Evolutionary conservation across 2,797 vertebrate genomes (phyloP), one percentile per base, ranked within the genome.

Genomic region (Octomys mimax): DNA sequence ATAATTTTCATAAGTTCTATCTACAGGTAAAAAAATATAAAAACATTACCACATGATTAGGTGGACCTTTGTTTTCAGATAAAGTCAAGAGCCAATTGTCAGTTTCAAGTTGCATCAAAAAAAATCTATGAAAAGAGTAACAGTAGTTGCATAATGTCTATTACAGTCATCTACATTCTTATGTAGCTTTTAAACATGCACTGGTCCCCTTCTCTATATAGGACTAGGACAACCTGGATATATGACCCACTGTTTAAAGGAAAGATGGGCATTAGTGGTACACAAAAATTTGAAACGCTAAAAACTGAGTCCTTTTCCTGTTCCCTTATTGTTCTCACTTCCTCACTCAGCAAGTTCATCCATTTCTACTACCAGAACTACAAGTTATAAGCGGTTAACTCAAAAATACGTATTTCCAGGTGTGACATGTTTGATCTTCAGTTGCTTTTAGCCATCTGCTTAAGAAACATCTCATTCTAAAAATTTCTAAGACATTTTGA

Each of bases 401-500:
- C 49, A 5, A 5, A 94, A 59, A 81, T 49, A 24, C 7, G 21
- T 64, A 68, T 5, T 21, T 82, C 83, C 18, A 49, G 24, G 28
- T 59, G 33, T 84, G 36, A 49, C 39, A 62, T 64, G 28, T 66
- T 36, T 87, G 42, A 91, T 33, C 6, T 68, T 49, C 39, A 78
- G 36, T 52, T 84, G 39, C 59, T 7, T 8, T 86, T 52, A 92
- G 14, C 1, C 19, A 42, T 79, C 28, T 93, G n/a, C 49, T 95
- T 22, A 77, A 6, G 28, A 79, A 82, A 18, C 6, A 87, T 61
- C 19, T 80, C 42, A 11, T 59, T 7, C 71, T 83, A 57, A 94
- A 77, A n/a, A 88, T 90, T 73, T 81, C 64, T 31, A 78, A 71
- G 36, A 66, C 1, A 78, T 68, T 93, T 87, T 31, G 78, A 95